Evolutionary conservation across 2,797 vertebrate genomes (phyloP).

Genomic region (Saxicola maurus): DNA sequence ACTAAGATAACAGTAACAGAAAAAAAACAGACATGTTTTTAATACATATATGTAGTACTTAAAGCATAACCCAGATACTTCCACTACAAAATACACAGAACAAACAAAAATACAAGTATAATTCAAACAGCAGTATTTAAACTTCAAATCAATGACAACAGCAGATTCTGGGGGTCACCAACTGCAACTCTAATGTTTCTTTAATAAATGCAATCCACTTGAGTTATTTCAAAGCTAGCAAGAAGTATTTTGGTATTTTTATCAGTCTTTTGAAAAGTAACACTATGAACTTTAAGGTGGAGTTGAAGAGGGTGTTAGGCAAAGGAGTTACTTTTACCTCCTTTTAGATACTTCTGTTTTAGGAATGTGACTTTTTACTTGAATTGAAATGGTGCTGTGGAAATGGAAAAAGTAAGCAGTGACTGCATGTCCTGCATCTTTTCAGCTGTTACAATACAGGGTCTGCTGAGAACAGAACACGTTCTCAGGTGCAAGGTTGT

Average conservation of each 20-base stretch:
- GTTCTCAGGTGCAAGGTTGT: not conserved
- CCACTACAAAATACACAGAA: not conserved
- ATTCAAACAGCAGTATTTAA: not conserved
- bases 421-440: not conserved
- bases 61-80: not conserved
- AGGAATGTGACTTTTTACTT: not conserved
- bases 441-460: not conserved
- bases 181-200: not conserved
- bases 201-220: not conserved
- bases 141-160: not conserved
- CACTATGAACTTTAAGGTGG: not conserved
- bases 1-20: not conserved
- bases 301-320: fast-evolving
- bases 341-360: not conserved
- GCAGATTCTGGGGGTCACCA: not conserved
- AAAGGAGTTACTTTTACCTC: not conserved
- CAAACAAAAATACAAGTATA: not conserved
- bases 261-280: not conserved
- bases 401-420: not conserved
- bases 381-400: not conserved
- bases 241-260: not conserved
- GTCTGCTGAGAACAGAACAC: not conserved
- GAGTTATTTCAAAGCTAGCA: not conserved
- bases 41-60: not conserved
- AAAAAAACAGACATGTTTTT: not conserved